Evolutionary conservation across 2,888 invertebrate genomes (phyloP).

Genomic region (Caenorhabditis becei): DNA sequence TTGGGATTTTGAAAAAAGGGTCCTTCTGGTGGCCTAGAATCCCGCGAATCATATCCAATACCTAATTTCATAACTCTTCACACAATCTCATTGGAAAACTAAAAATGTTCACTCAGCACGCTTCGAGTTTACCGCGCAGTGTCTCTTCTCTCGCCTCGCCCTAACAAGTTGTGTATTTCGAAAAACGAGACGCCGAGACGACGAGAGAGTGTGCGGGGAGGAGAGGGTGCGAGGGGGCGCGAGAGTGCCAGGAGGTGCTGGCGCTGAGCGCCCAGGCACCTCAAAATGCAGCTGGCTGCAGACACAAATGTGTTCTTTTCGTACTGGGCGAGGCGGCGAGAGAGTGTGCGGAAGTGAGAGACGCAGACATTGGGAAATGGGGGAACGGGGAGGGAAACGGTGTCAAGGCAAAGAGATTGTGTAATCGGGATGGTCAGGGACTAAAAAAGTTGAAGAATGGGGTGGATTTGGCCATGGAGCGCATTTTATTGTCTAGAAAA

Average conservation of each 20-base stretch:
- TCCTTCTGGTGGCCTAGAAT: too few species aligned
- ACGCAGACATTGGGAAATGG: not conserved
- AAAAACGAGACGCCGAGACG: constrained; percentile 19
- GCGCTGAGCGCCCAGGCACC: constrained; percentile 34
- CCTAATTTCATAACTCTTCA: too few species aligned
- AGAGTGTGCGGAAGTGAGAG: constrained; percentile 3
- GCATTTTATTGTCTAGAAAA: too few species aligned
- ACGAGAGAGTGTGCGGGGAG: constrained; percentile 29
- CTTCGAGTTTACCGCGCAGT: too few species aligned
- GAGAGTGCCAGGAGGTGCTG: constrained; percentile 56
- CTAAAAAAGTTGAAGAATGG: too few species aligned
- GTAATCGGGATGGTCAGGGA: not conserved
- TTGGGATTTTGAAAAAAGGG: too few species aligned
- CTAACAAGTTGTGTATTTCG: not conserved
- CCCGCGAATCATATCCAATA: too few species aligned
- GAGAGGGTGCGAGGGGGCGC: constrained; percentile 40
- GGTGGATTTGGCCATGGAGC: too few species aligned
- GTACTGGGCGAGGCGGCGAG: constrained; percentile 9
- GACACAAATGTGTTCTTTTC: not conserved
- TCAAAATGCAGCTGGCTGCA: constrained; percentile 6
- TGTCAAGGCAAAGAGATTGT: constrained; percentile 1
- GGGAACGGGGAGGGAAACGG: not conserved
- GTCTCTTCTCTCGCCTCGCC: not conserved
- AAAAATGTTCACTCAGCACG: too few species aligned
- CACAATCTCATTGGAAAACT: too few species aligned